Percentiles rank a stretch among this genome's conserved stretches.
phyloP scores from a whole-genome alignment of 2,797 vertebrate species.

The Liasis olivaceus region DNA sequence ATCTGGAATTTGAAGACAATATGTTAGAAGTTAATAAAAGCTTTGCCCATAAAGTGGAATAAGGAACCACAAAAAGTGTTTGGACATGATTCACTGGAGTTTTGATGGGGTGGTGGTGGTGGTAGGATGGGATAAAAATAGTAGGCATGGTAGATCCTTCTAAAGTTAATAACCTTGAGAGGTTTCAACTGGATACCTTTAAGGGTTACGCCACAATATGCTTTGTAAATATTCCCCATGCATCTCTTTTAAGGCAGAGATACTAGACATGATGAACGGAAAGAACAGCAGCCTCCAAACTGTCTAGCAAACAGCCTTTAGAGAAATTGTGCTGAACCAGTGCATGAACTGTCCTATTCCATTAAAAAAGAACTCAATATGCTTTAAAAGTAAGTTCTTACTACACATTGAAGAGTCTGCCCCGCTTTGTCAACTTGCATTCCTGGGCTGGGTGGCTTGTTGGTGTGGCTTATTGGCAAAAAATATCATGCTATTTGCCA shows the following conservation, averaged over 20 bases:
- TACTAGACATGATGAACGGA: background rate
- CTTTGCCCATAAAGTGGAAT: background rate
- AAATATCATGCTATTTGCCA: background rate
- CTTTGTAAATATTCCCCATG: background rate
- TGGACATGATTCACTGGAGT: background rate
- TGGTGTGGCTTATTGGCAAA: background rate
- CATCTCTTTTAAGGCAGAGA: background rate
- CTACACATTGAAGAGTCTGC: background rate
- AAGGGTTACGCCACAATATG: background rate
- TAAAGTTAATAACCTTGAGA: background rate
- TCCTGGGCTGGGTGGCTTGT: background rate
- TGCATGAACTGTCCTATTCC: too few relatives aligned
- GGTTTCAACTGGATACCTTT: background rate
- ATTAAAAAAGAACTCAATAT: background rate
- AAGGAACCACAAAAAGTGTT: background rate
- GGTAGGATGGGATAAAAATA: background rate
- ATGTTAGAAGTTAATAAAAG: background rate
- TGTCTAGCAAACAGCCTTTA: too few relatives aligned
- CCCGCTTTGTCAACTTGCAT: too few relatives aligned
- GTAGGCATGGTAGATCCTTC: background rate
- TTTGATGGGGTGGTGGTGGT: background rate
- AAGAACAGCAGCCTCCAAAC: background rate
- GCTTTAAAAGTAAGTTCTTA: background rate
- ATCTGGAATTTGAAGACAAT: background rate
- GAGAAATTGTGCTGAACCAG: too few relatives aligned